These are phyloP conservation scores for Chaetogeoica ovagalla DNA, from an alignment of 2,888 invertebrate species.

Conservation along the genomic window DNA sequence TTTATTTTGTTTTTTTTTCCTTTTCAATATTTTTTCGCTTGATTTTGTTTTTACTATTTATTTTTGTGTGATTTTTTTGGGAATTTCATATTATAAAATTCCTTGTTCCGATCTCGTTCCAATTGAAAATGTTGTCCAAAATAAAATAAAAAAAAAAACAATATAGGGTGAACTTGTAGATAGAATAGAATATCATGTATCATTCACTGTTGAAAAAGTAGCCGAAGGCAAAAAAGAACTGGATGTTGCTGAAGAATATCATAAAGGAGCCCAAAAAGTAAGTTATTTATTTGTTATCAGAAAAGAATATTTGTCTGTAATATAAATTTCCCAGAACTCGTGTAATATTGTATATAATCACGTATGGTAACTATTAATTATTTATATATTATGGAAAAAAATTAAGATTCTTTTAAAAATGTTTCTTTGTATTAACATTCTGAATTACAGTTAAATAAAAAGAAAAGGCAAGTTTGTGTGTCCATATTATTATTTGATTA, in stretches of 20 bases:
- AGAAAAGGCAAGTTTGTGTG: slow-evolving; percentile 32
- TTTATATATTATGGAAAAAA: neutral
- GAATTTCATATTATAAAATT: slow-evolving; percentile 45
- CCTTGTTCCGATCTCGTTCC: slow-evolving; percentile 40
- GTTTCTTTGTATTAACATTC: neutral
- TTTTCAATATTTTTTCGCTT: slow-evolving; percentile 41
- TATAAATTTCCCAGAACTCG: slow-evolving; percentile 47
- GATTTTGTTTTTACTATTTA: slow-evolving; percentile 38
- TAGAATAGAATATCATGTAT: slow-evolving; percentile 91
- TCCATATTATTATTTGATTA: neutral
- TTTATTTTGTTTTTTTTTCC: slow-evolving; percentile 49
- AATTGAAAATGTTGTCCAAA: slow-evolving; percentile 29
- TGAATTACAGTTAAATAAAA: slow-evolving; percentile 12
- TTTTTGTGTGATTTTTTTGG: slow-evolving; percentile 32
- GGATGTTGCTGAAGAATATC: slow-evolving; percentile 77
- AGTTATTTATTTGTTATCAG: slow-evolving; percentile 58
- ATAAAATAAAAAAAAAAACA: slow-evolving; percentile 33
- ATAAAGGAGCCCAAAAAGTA: slow-evolving; percentile 89
- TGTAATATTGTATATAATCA: neutral
- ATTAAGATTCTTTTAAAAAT: too few relatives aligned
- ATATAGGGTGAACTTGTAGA: slow-evolving; percentile 89
- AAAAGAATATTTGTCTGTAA: slow-evolving; percentile 45
- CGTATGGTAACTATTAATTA: neutral
- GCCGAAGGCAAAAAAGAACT: slow-evolving; percentile 79
- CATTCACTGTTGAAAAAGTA: slow-evolving; percentile 82